Evolutionary conservation across 2,888 invertebrate genomes (phyloP).

Genomic region (Pachymerium ferrugineum): DNA sequence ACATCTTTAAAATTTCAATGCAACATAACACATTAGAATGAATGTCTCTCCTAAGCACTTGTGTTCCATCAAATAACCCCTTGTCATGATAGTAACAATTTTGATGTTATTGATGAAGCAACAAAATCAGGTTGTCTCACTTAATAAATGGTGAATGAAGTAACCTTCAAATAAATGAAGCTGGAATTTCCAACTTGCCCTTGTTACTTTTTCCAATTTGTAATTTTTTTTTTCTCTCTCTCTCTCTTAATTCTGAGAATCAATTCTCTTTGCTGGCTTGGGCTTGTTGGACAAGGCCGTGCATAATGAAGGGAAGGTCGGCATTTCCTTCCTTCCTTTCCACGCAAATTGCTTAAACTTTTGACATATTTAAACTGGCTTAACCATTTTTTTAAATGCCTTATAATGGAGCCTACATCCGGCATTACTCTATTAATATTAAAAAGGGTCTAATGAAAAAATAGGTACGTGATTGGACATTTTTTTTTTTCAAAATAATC

Average conservation of each 20-base stretch:
- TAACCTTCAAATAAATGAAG: slow-evolving; percentile 7
- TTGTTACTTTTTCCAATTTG: background rate
- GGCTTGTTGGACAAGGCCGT: slow-evolving; percentile 1
- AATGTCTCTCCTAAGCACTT: background rate
- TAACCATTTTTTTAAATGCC: background rate
- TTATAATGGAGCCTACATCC: background rate
- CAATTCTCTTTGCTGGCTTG: background rate
- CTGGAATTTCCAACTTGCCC: slow-evolving; percentile 4
- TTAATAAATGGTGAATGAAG: slow-evolving; percentile 16
- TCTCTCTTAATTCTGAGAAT: slow-evolving; percentile 15
- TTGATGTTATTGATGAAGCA: background rate
- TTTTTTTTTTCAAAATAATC: background rate
- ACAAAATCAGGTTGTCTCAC: slow-evolving; percentile 1
- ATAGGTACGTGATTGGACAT: background rate
- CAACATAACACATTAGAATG: background rate
- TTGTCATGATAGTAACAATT: background rate
- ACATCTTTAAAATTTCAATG: too few species aligned
- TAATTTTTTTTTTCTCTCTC: background rate
- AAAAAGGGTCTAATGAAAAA: background rate
- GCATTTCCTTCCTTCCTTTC: slow-evolving; percentile 2
- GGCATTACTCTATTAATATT: background rate
- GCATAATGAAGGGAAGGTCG: slow-evolving; percentile 14
- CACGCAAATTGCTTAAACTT: slow-evolving; percentile 19
- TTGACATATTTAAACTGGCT: slow-evolving; percentile 1
- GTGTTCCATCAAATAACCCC: slow-evolving; percentile 6